Base-by-base conservation (phyloP, 2,888 invertebrate species). In the Colletes collaris region DNA sequence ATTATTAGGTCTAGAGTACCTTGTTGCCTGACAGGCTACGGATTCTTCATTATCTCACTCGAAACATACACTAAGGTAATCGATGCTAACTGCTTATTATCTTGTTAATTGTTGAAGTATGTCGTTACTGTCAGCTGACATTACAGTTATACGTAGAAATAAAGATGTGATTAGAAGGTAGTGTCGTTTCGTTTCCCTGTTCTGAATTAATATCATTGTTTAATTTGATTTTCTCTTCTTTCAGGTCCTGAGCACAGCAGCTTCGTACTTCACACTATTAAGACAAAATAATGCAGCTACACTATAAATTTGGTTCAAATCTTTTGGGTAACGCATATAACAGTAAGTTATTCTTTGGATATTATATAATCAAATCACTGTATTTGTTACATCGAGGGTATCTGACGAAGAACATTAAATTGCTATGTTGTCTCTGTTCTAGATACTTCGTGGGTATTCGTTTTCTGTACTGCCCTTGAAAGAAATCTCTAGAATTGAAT, bases 31-130 rank as follows among this genome's bases (percentile, higher is more conserved):
- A 80, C 83, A 2, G 86, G 79, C 3, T 72, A 70, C n/a, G 79
- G 79, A 53, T 85, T 83, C 53, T 86, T 75, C 49, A 63, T 73
- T 0, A 73, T 86, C 2, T 74, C 84, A 0, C 37, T 84, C 8
- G 81, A 80, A 10, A 76, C 68, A 0, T 62, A 53, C 46, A 66
- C 53, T 6, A 58, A 27, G 35, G 62, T 64, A 69, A 55, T 10
- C 13, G 13, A 10, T 55, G 13, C 2, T 65, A 27, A 11, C 37
- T 19, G 60, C 46, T 50, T 76, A 13, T 46, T 8, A 6, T 0
- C 49, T 59, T 46, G 44, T 3, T 40, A 6, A 4, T 40, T 40
- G 5, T 6, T 6, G 6, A 40, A 6, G 3, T 40, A 40, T 40
- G 3, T 77, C 55, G 1, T 19, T 81, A 27, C 5, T 55, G 53